A percentile compares a stretch with the other conserved stretches of the same genome.
Evolutionary conservation across 1,140 invertebrate genomes (phyloP).

Genomic region (Apis laboriosa): DNA sequence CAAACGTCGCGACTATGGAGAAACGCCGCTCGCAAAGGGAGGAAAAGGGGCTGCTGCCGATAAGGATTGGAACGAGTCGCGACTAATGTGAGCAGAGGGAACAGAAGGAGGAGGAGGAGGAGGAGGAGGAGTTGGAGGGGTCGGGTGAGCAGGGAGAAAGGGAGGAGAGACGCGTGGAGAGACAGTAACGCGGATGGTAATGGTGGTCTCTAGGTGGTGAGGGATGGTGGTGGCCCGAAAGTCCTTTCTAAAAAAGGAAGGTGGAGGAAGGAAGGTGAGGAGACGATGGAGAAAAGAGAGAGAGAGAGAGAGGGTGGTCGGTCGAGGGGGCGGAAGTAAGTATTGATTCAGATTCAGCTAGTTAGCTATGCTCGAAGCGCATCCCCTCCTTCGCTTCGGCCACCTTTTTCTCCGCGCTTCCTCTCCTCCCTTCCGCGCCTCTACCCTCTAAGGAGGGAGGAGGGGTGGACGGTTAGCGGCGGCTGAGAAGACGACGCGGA

Average conservation of each 20-base stretch:
- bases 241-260: conserved; percentile 48
- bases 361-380: conserved; percentile 75
- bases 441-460: not conserved
- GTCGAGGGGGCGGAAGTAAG: conserved; percentile 70
- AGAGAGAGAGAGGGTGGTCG: not conserved
- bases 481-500: conserved; percentile 40
- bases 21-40: conserved; percentile 21
- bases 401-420: conserved; percentile 43
- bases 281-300: not conserved
- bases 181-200: conserved; percentile 41
- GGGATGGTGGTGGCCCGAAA: conserved; percentile 42
- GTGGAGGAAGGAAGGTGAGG: not conserved
- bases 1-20: conserved; percentile 66
- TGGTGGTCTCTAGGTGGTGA: not conserved
- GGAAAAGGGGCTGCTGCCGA: not conserved
- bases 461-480: conserved; percentile 36
- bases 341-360: conserved; percentile 79
- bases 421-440: not conserved
- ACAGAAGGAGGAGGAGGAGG: too few relatives aligned
- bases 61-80: not conserved
- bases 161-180: conserved; percentile 11
- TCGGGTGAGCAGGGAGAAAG: conserved; percentile 7
- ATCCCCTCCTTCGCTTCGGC: conserved; percentile 45
- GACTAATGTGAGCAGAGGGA: not conserved
- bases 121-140: not conserved